A percentile compares a stretch with the other conserved stretches of the same genome.
Conservation (phyloP, 1,140 invertebrate genomes). For the Chrysomallon squamiferum region DNA sequence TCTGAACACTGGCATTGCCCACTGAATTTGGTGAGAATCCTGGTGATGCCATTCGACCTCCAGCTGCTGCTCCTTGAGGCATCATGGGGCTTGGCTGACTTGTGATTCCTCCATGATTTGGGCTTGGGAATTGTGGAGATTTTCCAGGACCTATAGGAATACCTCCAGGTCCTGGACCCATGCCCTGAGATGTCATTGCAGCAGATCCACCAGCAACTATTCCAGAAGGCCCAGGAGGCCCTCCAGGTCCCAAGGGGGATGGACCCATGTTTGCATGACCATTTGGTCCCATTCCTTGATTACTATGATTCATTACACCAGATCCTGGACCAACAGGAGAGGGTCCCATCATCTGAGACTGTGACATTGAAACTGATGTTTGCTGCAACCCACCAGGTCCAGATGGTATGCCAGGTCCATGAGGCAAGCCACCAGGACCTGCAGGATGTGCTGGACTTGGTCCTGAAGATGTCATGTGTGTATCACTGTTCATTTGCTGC, state of each 20-base stretch:
- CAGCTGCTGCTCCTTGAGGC: background rate
- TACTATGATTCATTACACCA: background rate
- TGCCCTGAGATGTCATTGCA: background rate
- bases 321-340: background rate
- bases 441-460: slow-evolving; percentile 6
- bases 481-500: slow-evolving; percentile 55
- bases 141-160: background rate
- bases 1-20: slow-evolving; percentile 67
- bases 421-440: slow-evolving; percentile 18
- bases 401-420: background rate
- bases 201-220: no score
- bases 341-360: slow-evolving; percentile 16
- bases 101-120: background rate
- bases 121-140: slow-evolving; percentile 8
- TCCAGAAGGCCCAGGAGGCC: background rate
- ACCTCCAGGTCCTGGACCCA: background rate
- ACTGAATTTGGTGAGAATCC: slow-evolving; percentile 40
- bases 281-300: no score
- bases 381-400: background rate
- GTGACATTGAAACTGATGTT: slow-evolving; percentile 55
- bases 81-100: slow-evolving; percentile 3
- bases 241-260: background rate
- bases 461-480: slow-evolving; percentile 19
- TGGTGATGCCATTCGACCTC: slow-evolving; percentile 1
- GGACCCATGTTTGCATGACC: slow-evolving; percentile 13